A percentile compares a stretch with the other conserved stretches of the same genome.
Evolutionary conservation across 2,113 vertebrate genomes (phyloP).

Genomic region (Ceratotherium simum): DNA sequence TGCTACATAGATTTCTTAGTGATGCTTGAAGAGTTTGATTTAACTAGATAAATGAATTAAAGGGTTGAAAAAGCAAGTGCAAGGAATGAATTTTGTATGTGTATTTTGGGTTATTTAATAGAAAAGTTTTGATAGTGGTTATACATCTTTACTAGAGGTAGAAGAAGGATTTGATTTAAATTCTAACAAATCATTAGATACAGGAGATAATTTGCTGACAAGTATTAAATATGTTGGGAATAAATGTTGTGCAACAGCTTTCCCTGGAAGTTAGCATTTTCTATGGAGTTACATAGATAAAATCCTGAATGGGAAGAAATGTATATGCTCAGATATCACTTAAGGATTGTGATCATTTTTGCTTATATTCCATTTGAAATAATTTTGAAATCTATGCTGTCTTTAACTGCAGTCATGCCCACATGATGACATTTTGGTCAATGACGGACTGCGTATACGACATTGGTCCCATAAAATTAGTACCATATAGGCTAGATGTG

Average conservation of each 20-base stretch:
- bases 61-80: constrained; percentile 3
- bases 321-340: not conserved
- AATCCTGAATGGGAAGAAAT: not conserved
- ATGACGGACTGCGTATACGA: no score
- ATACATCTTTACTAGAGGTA: not conserved
- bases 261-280: not conserved
- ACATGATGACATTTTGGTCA: no score
- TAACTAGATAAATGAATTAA: constrained; percentile 66
- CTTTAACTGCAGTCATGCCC: no score
- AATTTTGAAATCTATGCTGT: not conserved
- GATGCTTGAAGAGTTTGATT: constrained; percentile 68
- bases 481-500: no score
- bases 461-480: no score
- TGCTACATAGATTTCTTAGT: constrained; percentile 60
- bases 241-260: not conserved
- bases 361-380: not conserved
- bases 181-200: constrained; percentile 2
- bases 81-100: not conserved
- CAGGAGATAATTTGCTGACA: constrained; percentile 14
- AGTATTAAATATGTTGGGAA: not conserved
- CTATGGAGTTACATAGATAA: not conserved
- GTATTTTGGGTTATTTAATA: not conserved
- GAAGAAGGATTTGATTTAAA: constrained; percentile 4
- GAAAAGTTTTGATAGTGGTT: not conserved
- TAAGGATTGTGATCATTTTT: not conserved